These are phyloP conservation scores for Polyommatus iphigenia DNA, from an alignment of 2,888 invertebrate genomes.

Conservation along the genomic window DNA sequence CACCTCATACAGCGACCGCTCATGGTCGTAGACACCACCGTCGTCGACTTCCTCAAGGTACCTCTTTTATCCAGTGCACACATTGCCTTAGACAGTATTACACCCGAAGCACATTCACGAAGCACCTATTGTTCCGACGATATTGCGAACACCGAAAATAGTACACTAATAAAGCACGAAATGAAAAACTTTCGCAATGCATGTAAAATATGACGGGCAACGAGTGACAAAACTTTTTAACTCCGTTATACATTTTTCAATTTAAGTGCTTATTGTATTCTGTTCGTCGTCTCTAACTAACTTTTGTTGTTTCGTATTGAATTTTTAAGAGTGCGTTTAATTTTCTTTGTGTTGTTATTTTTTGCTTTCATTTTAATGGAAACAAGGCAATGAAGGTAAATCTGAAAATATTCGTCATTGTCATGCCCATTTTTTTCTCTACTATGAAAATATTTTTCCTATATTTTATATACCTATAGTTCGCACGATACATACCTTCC, in stretches of 20 bases:
- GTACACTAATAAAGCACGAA: background rate
- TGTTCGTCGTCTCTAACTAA: conserved; percentile 7
- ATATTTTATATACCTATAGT: background rate
- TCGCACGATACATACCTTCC: conserved; percentile 23
- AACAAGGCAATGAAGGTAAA: conserved; percentile 79
- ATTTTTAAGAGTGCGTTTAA: conserved; percentile 24
- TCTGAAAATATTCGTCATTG: conserved; percentile 59
- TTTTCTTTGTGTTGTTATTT: conserved; percentile 49
- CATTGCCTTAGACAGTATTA: background rate
- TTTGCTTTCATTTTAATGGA: conserved; percentile 72
- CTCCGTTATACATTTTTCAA: conserved; percentile 17
- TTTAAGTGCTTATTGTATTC: conserved; percentile 4
- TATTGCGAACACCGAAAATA: conserved; percentile 19
- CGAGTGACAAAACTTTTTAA: conserved; percentile 18
- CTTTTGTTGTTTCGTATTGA: background rate
- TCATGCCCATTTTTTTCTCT: conserved; percentile 52
- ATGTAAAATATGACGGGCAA: conserved; percentile 18
- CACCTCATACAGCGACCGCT: conserved; percentile 95
- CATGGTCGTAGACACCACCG: conserved; percentile 94
- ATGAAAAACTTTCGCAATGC: conserved; percentile 23
- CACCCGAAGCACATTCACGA: conserved; percentile 12
- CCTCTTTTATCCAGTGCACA: conserved; percentile 36
- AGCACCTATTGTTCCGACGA: conserved; percentile 9
- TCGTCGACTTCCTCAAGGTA: conserved; percentile 92
- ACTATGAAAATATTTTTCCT: background rate